Evolutionary conservation across 1,140 invertebrate species (phyloP), one percentile per base, ranked within the genome.

Genomic region (Ostrea edulis): DNA sequence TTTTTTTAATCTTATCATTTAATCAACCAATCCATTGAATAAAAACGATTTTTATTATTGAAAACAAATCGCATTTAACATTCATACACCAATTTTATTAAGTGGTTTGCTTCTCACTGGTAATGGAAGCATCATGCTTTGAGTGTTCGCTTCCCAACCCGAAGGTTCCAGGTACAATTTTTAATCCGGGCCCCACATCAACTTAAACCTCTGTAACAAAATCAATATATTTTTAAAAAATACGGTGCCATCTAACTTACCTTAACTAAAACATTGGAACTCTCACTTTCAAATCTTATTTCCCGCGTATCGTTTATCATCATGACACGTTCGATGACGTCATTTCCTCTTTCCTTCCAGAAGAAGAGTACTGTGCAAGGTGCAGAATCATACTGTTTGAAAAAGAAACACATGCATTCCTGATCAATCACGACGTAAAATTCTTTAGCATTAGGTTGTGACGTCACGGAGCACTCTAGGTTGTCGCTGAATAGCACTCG

Each of bases 321-420:
- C 25, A 25, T 29, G 2, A 77, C 68, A 77, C 68, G 68, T 12
- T 77, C 68, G 8, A 77, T 35, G 14, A 77, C 68, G 29, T 29
- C 14, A 17, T 35, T 35, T 29, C 29, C 68, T 17, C 68, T 77
- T 77, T 77, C 68, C 68, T 77, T 77, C 68, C 68, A 77, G 29
- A 77, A 77, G 25, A 77, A 77, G 25, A 77, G 68, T 29, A 11
- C 29, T 4, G 2, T 12, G 25, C 11, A 29, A 11, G 68, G 68
- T 17, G 17, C 22, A 25, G 25, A 14, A 14, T 77, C 25, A 77
- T 29, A 77, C 68, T 77, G 68, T 14, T 77, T 35, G 8, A 14
- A 14, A 35, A 29, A 77, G 11, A 77, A 77, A 25, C 68, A 77
- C 68, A 77, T 44, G 25, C 25, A 77, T 77, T 77, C 68, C 68